phyloP scores from a whole-genome alignment of 2,888 invertebrate species.

The Eupithecia insigniata region DNA sequence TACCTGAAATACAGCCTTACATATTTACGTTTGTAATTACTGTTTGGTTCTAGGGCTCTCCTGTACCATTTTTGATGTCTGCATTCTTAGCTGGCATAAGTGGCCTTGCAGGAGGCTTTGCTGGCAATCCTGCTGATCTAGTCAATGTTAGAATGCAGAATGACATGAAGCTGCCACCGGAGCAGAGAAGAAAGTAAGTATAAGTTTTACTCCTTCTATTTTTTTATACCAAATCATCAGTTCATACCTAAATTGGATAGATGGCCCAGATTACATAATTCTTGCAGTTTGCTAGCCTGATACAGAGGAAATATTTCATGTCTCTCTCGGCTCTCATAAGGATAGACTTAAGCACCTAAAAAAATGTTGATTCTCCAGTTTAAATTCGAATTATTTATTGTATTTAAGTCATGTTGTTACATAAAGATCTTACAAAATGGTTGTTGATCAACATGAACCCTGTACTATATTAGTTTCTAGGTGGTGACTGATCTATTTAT shows the following conservation, averaged over 20 bases:
- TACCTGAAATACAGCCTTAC: too few species aligned
- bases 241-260: background rate
- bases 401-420: too few species aligned
- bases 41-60: constrained; percentile 74
- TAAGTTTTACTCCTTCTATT: background rate
- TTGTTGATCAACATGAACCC: too few species aligned
- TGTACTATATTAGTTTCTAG: too few species aligned
- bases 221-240: background rate
- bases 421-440: too few species aligned
- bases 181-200: constrained; percentile 93
- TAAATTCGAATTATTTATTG: too few species aligned
- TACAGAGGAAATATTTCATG: background rate
- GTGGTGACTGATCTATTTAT: too few species aligned
- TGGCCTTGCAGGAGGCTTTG: constrained; percentile 95
- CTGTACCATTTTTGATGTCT: constrained; percentile 87
- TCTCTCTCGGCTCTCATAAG: background rate
- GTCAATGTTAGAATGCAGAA: constrained; percentile 99
- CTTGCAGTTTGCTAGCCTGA: background rate
- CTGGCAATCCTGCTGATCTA: constrained; percentile 98
- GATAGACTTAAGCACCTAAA: background rate
- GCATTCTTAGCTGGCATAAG: constrained; percentile 92
- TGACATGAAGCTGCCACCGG: constrained; percentile 95
- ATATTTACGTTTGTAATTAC: too few species aligned
- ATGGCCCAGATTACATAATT: background rate
- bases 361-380: background rate